phyloP scores from a whole-genome alignment of 2,797 vertebrate species.

The Florisuga fusca region DNA sequence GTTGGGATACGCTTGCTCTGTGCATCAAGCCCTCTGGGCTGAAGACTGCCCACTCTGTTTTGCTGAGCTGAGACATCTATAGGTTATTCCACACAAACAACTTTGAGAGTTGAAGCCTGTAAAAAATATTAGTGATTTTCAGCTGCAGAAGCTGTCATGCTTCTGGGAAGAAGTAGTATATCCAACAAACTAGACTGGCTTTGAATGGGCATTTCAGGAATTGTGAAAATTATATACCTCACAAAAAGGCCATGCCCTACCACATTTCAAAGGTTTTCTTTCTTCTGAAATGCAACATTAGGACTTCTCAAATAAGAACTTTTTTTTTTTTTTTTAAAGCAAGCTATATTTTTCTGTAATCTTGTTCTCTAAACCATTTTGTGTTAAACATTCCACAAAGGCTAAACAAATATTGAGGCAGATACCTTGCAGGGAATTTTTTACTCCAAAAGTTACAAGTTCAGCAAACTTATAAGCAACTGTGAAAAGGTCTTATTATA shows the following conservation, averaged over 20 bases:
- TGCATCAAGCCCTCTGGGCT: fast-evolving
- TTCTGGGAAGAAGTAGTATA: background rate
- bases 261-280: background rate
- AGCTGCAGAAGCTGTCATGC: background rate
- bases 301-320: background rate
- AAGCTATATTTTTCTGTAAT: background rate
- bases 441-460: background rate
- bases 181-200: background rate
- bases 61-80: background rate
- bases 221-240: background rate
- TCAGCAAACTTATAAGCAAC: background rate
- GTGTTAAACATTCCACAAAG: background rate
- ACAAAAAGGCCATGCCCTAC: background rate
- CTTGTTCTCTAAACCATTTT: background rate
- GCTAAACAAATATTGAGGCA: background rate
- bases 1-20: background rate
- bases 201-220: background rate
- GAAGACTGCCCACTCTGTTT: background rate
- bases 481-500: background rate
- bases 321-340: background rate
- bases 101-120: background rate
- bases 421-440: background rate
- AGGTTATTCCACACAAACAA: background rate
- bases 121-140: background rate
- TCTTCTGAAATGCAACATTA: background rate